Base-by-base conservation (phyloP, 2,888 invertebrate genomes). In the Octonoba sinensis region DNA sequence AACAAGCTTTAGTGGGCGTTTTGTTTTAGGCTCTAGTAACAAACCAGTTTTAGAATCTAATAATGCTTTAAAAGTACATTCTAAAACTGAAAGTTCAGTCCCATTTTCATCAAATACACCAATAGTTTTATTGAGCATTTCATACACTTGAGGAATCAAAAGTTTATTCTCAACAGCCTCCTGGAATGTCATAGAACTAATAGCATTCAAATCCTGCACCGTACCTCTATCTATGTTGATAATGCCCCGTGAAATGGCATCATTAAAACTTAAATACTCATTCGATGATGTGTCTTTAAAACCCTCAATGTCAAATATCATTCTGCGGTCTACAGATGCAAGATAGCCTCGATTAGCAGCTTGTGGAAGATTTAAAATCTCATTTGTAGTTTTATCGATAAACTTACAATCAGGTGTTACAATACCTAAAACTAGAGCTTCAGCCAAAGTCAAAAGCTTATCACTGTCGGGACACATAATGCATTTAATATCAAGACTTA, bases 241-340 rank as follows among this genome's bases (percentile, higher is more conserved):
- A 60, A 90, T 87, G 56, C 89, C 89, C 86, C 88, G 87, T 87
- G 93, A 92, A 85, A 94, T 92, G 3, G 96, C 96, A 70, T 94
- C 93, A 88, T 94, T 93, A 86, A 95, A 91, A 1, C 94, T 93
- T 85, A 95, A 90, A 87, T 93, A 92, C 87, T 94, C 92, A 3
- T 94, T 95, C 0, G 95, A 93, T 86, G 91, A 92, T 0, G 96
- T 95, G 88, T 96, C 95, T 74, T 88, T 87, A 84, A 90, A 89
- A 74, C 94, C 96, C 86, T 96, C 96, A 83, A 97, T 95, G 88
- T 96, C 94, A 87, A 97, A 97, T 86, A 97, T 94, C 1, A 95
- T 95, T 88, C 93, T 93, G 87, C 95, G 93, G 6, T 93, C 92
- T 22, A 96, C 93, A 0, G 96, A 95, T 18, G 84, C 83, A 13